These are phyloP conservation scores for Lasioglossum figueresi DNA, from an alignment of 2,888 invertebrate genomes.

Conservation along the genomic window DNA sequence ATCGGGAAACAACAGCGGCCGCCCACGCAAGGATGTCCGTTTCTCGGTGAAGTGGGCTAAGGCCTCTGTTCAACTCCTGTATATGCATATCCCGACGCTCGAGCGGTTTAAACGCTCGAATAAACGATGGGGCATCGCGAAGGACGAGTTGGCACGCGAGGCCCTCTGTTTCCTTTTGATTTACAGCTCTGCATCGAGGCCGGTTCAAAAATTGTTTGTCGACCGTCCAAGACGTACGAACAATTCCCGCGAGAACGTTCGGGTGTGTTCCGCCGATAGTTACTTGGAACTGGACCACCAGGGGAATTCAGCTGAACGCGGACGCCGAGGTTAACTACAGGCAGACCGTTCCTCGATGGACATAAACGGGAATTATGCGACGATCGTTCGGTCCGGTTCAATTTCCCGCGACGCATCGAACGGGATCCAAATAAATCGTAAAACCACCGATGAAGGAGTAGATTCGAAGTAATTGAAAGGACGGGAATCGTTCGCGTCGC, in stretches of 20 bases:
- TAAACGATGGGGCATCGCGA: constrained; percentile 61
- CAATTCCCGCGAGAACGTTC: constrained; percentile 17
- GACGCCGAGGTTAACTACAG: constrained; percentile 2
- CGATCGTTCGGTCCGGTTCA: neutral
- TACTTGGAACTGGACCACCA: neutral
- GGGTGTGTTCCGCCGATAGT: neutral
- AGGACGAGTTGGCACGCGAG: constrained; percentile 73
- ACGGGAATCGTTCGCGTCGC: neutral
- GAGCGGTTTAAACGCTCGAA: constrained; percentile 65
- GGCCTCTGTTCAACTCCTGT: constrained; percentile 49
- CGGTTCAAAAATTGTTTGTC: constrained; percentile 43
- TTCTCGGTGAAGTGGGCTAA: constrained; percentile 65
- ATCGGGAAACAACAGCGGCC: neutral
- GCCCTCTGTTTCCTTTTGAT: constrained; percentile 54
- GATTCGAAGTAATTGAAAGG: neutral
- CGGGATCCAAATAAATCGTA: neutral
- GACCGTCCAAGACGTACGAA: constrained; percentile 21
- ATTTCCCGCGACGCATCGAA: neutral
- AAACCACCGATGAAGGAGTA: neutral
- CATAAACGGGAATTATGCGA: constrained; percentile 14
- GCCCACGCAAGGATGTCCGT: constrained; percentile 15
- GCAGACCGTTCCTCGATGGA: neutral
- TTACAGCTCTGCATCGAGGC: constrained; percentile 53
- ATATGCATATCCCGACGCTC: constrained; percentile 29
- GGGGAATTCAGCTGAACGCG: neutral